Percentiles rank a stretch among this genome's conserved stretches.
These are phyloP conservation scores for Acleris sparsana DNA, from an alignment of 2,888 invertebrate species.

Conservation along the genomic window DNA sequence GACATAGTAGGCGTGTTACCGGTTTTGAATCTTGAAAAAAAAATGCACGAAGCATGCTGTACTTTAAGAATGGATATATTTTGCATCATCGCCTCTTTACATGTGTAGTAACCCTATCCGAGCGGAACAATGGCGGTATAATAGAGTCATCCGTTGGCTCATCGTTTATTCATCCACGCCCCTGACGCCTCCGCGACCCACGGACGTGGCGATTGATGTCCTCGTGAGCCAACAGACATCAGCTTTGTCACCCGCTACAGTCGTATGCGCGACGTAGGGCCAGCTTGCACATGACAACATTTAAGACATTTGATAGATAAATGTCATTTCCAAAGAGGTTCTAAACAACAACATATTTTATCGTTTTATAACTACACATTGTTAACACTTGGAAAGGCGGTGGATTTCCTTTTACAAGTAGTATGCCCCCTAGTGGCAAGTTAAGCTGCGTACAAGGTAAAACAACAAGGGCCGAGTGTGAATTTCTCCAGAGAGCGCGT, in stretches of 20 bases:
- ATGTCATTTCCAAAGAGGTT: not conserved
- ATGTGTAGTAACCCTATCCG: constrained; percentile 35
- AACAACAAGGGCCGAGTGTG: constrained; percentile 52
- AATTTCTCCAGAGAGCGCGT: constrained; percentile 68
- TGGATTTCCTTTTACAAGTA: constrained; percentile 37
- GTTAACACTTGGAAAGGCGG: constrained; percentile 19
- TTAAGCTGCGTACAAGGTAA: constrained; percentile 58
- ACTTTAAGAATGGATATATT: constrained; percentile 9
- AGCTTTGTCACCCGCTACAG: constrained; percentile 41
- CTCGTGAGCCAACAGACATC: constrained; percentile 56
- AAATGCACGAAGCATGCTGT: no score
- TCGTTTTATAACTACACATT: constrained; percentile 1
- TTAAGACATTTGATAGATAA: constrained; percentile 1
- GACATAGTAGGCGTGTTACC: no score
- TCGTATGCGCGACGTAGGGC: constrained; percentile 23
- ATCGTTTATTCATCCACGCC: constrained; percentile 83
- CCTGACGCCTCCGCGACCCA: constrained; percentile 72
- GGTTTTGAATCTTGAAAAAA: no score
- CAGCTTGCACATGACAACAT: not conserved
- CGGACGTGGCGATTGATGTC: constrained; percentile 71
- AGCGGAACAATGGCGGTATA: constrained; percentile 77
- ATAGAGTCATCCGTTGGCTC: constrained; percentile 82
- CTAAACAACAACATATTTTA: constrained; percentile 1
- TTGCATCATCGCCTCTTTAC: constrained; percentile 17
- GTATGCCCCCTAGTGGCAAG: constrained; percentile 51